Conservation (phyloP, 1,140 invertebrate genomes). For the Oedothorax gibbosus region DNA sequence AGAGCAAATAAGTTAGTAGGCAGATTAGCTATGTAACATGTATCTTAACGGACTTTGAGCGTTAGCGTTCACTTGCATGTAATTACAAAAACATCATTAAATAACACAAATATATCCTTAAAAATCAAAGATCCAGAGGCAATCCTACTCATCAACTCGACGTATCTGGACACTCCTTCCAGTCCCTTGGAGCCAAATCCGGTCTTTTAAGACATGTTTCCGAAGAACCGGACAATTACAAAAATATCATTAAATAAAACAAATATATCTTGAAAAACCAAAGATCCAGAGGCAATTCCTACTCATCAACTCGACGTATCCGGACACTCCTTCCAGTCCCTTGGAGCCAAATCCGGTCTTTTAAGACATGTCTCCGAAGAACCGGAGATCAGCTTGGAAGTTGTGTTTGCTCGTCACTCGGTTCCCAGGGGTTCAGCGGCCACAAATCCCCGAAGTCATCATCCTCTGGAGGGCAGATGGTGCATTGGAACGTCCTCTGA, state of each 20-base stretch:
- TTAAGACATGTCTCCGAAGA: background rate
- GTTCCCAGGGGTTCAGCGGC: slow-evolving; percentile 17
- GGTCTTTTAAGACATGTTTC: background rate
- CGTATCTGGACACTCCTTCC: background rate
- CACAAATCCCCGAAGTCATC: slow-evolving; percentile 15
- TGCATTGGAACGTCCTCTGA: slow-evolving; percentile 25
- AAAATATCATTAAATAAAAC: too few species aligned
- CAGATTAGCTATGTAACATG: too few species aligned
- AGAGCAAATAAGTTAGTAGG: too few species aligned
- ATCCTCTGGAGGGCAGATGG: slow-evolving; percentile 13
- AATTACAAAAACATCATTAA: too few species aligned
- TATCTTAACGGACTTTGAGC: too few species aligned
- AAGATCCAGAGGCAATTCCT: too few species aligned
- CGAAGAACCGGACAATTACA: background rate
- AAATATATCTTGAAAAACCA: too few species aligned
- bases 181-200: background rate
- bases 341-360: background rate
- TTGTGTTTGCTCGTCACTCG: background rate
- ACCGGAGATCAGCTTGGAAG: background rate
- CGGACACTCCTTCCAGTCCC: background rate
- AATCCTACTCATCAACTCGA: background rate
- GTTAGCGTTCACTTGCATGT: too few species aligned
- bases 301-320: background rate
- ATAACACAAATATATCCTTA: background rate
- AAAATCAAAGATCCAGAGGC: background rate